Evolutionary conservation across 1,140 invertebrate genomes (phyloP), one percentile per base, ranked within the genome.

Genomic region (Melanaphis sacchari): DNA sequence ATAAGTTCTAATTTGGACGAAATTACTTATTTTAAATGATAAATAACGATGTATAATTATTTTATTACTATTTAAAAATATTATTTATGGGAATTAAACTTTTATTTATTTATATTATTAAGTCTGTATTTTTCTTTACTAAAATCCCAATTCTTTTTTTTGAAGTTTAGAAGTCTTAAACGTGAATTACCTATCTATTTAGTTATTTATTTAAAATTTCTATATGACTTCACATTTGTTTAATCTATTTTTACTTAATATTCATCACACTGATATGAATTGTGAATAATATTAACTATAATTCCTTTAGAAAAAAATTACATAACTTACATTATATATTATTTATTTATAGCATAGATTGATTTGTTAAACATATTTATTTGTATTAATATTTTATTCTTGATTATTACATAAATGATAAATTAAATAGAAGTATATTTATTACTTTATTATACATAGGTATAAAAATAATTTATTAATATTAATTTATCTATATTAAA

Each of bases 151-250:
- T n/a, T 76, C 31, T n/a, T 76, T 76, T 76, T n/a, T 76, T 31
- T 76, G 4, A 76, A 36, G 15, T 76, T 11, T 76, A 4, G n/a
- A 18, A 18, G 11, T 76, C 5, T n/a, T n/a, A n/a, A n/a, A n/a
- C n/a, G n/a, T 76, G 31, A 15, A 76, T n/a, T 76, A 76, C 31
- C 31, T 76, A n/a, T n/a, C 59, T 76, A 76, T n/a, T n/a, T 76
- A n/a, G 15, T 90, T 90, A 49, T 90, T 54, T 90, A 54, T 90
- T 36, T 90, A 90, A 90, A 90, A 26, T 54, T 54, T 54, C 40
- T 90, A 11, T 54, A 54, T 90, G 88, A 90, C 88, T n/a, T 88
- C 46, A 88, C n/a, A 4, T 49, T 18, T 52, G 31, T 49, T 49
- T 38, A 54, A 52, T 90, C 88, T 90, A 90, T 90, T 90, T 90